Percentiles rank a stretch among this genome's conserved stretches.
Conservation (phyloP, 2,888 invertebrate species). For the Synergus laeviventris region DNA sequence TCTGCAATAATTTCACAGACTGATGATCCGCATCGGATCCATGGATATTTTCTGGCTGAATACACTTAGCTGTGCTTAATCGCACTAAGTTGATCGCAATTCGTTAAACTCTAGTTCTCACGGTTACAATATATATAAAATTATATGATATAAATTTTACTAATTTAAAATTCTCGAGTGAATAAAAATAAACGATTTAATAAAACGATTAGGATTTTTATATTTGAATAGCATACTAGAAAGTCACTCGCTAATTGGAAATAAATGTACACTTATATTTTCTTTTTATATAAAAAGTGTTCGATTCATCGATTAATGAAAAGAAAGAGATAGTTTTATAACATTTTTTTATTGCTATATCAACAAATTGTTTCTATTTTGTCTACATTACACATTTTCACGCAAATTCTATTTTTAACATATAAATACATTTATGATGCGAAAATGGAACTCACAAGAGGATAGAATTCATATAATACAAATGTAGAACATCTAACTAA, state of each 20-base stretch:
- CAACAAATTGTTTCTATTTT: neutral
- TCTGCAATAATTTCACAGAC: constrained; percentile 59
- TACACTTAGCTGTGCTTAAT: constrained; percentile 47
- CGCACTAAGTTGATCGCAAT: constrained; percentile 46
- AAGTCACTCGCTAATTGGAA: too few species aligned
- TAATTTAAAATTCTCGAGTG: too few species aligned
- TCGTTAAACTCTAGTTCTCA: constrained; percentile 57
- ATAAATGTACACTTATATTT: too few species aligned
- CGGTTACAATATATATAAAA: constrained; percentile 19
- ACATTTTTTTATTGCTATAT: neutral
- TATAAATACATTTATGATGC: neutral
- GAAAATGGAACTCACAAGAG: neutral
- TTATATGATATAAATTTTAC: neutral
- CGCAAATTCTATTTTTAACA: neutral
- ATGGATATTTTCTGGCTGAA: constrained; percentile 52
- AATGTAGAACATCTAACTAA: constrained; percentile 14
- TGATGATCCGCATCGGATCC: constrained; percentile 61
- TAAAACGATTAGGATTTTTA: too few species aligned
- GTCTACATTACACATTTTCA: neutral
- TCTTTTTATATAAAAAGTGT: too few species aligned
- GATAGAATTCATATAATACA: neutral
- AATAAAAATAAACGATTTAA: too few species aligned
- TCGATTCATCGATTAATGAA: neutral
- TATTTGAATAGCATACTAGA: too few species aligned
- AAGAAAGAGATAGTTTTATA: neutral